Base-by-base conservation (phyloP, 2,797 vertebrate genomes). In the Eremophila alpestris region DNA sequence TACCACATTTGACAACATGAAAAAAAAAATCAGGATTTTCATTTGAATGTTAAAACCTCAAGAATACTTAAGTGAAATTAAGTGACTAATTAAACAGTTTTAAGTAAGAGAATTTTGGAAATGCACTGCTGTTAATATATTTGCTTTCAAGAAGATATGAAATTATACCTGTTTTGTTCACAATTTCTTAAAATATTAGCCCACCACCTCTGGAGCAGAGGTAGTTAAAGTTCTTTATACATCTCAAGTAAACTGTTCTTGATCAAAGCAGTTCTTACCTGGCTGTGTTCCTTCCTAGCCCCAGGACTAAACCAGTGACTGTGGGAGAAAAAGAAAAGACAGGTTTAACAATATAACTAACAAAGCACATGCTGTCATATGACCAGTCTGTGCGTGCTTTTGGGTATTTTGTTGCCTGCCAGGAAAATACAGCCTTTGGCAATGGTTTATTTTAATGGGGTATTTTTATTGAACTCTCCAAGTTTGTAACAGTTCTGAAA, bases 231-330 rank as follows among this genome's bases (percentile, higher is more conserved):
- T n/a, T 80, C 51, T 74, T 62, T 64, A 95, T 76, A 91, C 75
- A 84, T 62, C 59, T 77, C 64, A 81, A 90, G 74, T 52, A 86
- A 96, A 93, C 34, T 87, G 80, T 80, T 96, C 70, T 82, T 92
- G 93, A 93, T 94, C 82, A 94, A 94, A 96, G 89, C 64, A 70
- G 62, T 79, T 96, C 98, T 98, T 98, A 98, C 98, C 98, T 98
- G 98, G 96, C 96, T 96, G 46, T 97, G 98, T 73, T 98, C 98
- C 93, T 98, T 98, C 94, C 98, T 97, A 84, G 97, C 95, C 85
- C 97, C 98, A 76, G 98, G 97, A 97, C 94, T 97, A 96, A 98
- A 98, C 98, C 98, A 98, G 89, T 97, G 98, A 90, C 98, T 98
- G 97, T 87, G 93, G 94, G 95, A 97, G 89, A 96, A 97, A 97